Conservation (phyloP, 2,797 vertebrate genomes). For the Chelonia mydas region DNA sequence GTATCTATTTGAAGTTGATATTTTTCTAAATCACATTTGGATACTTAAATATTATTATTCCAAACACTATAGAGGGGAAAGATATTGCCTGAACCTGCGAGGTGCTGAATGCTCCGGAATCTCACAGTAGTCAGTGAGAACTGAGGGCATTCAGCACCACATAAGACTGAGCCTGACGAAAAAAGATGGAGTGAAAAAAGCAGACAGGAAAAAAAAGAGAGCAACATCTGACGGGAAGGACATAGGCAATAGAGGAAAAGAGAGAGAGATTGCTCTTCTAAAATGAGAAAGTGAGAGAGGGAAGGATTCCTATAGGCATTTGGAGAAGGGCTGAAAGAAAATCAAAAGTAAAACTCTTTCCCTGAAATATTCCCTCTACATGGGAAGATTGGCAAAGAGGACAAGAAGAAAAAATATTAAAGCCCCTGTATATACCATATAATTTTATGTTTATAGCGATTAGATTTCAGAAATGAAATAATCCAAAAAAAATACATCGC, state of each 20-base stretch:
- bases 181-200: not conserved
- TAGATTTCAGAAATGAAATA: conserved; percentile 77
- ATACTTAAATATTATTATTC: not conserved
- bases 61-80: not conserved
- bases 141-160: fast-evolving
- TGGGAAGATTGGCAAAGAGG: conserved; percentile 69
- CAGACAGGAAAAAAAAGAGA: not conserved
- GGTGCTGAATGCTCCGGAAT: not conserved
- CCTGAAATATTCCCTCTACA: conserved; percentile 76
- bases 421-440: conserved; percentile 69
- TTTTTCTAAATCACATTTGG: not conserved
- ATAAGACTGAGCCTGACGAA: fast-evolving
- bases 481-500: conserved; percentile 65
- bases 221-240: not conserved
- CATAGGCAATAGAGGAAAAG: not conserved
- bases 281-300: not conserved
- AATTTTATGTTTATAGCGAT: conserved; percentile 75
- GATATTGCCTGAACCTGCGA: fast-evolving
- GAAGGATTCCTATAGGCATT: conserved; percentile 52
- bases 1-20: not conserved
- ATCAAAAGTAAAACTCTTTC: conserved; percentile 59
- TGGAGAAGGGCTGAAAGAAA: conserved; percentile 63
- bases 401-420: conserved; percentile 75
- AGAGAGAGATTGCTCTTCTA: conserved; percentile 61
- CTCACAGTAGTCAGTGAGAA: not conserved